Conservation (phyloP, 1,140 invertebrate genomes). For the Triops longicaudatus region DNA sequence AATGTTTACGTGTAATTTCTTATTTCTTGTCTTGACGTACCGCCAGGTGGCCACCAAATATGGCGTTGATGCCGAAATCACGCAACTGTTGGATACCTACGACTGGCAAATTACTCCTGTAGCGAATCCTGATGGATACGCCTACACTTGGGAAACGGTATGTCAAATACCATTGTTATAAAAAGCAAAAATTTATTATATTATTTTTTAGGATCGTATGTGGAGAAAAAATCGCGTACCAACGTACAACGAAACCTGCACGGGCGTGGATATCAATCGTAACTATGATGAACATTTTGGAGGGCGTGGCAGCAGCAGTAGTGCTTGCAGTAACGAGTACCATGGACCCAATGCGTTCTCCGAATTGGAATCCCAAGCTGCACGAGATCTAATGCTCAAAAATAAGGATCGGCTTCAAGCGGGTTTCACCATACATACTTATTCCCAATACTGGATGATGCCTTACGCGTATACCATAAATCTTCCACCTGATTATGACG, state of each 20-base stretch:
- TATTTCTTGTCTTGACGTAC: background rate
- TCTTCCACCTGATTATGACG: conserved; percentile 19
- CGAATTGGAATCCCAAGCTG: conserved; percentile 69
- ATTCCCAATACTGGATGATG: conserved; percentile 44
- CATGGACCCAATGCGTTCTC: conserved; percentile 76
- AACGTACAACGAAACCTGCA: conserved; percentile 4
- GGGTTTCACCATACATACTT: conserved; percentile 78
- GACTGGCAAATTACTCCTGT: conserved; percentile 77
- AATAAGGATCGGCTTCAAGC: conserved; percentile 38
- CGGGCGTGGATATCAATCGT: conserved; percentile 21
- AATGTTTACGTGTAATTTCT: background rate
- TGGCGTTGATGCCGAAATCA: conserved; percentile 32
- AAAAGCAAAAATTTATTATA: background rate
- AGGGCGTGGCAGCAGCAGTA: conserved; percentile 60
- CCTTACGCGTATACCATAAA: conserved; percentile 22
- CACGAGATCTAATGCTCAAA: conserved; percentile 51
- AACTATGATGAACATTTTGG: conserved; percentile 44
- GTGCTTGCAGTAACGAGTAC: conserved; percentile 53
- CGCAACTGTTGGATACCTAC: conserved; percentile 58
- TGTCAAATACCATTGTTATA: background rate
- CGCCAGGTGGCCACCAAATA: conserved; percentile 29
- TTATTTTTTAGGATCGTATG: background rate
- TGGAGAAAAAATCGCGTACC: background rate
- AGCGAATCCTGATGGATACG: conserved; percentile 78
- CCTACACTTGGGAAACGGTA: conserved; percentile 56